phyloP scores from a whole-genome alignment of 2,113 vertebrate species.

The Myotis davidii region DNA sequence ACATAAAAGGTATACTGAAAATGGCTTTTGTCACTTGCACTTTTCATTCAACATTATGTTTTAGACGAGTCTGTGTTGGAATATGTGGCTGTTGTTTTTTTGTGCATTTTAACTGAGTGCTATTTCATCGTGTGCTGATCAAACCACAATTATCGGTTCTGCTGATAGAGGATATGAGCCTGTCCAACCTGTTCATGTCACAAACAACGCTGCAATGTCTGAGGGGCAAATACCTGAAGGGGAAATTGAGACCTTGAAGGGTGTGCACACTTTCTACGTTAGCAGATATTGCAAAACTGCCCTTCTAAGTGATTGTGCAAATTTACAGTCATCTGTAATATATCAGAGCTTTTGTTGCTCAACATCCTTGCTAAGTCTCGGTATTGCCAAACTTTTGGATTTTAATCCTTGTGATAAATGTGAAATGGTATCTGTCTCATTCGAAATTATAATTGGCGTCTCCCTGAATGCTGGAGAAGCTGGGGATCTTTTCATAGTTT shows the following conservation, averaged over 20 bases:
- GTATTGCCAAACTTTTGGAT: not conserved
- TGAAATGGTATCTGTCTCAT: not conserved
- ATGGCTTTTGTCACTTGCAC: not conserved
- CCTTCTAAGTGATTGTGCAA: not conserved
- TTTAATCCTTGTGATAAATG: not conserved
- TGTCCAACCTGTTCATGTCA: no score
- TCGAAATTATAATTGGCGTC: not conserved
- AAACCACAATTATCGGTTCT: not conserved
- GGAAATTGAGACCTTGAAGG: not conserved
- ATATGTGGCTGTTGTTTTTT: not conserved
- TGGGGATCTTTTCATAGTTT: not conserved
- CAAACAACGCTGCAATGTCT: not conserved
- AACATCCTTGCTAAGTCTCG: not conserved
- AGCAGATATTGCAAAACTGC: not conserved
- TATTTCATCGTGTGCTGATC: not conserved
- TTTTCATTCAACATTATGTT: constrained; percentile 22
- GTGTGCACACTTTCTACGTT: not conserved
- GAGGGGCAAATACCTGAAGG: not conserved
- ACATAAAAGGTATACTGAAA: not conserved
- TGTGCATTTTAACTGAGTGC: not conserved
- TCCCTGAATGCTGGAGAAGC: not conserved
- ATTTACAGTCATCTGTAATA: not conserved
- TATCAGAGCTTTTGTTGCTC: not conserved
- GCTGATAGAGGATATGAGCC: not conserved
- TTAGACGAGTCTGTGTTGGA: not conserved